Evolutionary conservation across 2,888 invertebrate species (phyloP).

Genomic region (Metallyticus violacea): DNA sequence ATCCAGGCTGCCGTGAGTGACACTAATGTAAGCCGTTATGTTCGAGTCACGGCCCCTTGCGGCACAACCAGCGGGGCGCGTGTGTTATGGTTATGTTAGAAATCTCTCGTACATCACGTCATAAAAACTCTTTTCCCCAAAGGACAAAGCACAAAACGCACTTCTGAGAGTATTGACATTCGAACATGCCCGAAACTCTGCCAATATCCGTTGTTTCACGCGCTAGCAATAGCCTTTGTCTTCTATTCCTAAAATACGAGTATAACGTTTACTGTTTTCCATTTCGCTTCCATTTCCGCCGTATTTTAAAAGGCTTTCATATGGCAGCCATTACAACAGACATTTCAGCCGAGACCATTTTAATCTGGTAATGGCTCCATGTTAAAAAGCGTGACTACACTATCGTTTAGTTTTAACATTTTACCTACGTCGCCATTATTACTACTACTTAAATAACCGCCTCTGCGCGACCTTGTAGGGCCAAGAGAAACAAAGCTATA

Average conservation of each 20-base stretch:
- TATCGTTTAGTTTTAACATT: slow-evolving; percentile 21
- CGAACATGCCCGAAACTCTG: background rate
- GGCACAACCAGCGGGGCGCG: background rate
- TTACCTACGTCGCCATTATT: background rate
- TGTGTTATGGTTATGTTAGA: background rate
- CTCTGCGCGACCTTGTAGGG: too few species aligned
- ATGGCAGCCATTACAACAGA: background rate
- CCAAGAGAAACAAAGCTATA: too few species aligned
- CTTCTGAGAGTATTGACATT: background rate
- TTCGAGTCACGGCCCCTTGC: background rate
- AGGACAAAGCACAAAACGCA: too few species aligned
- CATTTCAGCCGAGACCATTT: background rate
- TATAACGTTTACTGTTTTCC: background rate
- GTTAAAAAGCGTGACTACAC: background rate
- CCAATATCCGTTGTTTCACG: background rate
- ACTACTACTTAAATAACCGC: too few species aligned
- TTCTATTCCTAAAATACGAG: background rate
- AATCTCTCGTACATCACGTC: background rate
- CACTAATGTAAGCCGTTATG: background rate
- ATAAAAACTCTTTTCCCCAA: background rate
- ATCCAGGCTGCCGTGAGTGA: background rate
- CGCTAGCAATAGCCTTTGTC: background rate
- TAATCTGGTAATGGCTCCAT: background rate
- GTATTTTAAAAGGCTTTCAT: background rate
- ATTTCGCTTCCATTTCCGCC: too few species aligned